Percentiles rank a stretch among this genome's conserved stretches.
phyloP scores from a whole-genome alignment of 1,140 invertebrate species.

The Leptinotarsa defecta region DNA sequence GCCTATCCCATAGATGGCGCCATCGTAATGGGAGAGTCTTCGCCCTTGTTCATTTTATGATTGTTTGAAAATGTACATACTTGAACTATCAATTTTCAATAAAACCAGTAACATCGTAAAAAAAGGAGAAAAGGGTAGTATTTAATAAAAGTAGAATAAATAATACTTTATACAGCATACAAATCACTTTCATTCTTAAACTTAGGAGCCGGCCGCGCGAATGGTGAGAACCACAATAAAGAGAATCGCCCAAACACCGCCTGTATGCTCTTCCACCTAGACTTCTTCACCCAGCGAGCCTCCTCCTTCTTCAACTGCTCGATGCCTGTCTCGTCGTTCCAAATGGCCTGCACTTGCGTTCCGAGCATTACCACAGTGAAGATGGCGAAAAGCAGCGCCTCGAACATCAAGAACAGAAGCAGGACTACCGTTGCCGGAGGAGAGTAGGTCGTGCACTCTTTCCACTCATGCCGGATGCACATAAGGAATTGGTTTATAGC shows the following conservation, averaged over 20 bases:
- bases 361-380: slow-evolving; percentile 98
- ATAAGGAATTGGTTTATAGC: slow-evolving; percentile 92
- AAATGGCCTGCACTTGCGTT: slow-evolving; percentile 92
- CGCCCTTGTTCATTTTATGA: too few species aligned
- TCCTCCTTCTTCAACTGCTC: slow-evolving; percentile 94
- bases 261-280: slow-evolving; percentile 91
- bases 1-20: too few species aligned
- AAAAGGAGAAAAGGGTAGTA: not conserved
- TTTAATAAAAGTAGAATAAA: slow-evolving; percentile 28
- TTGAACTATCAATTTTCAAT: too few species aligned
- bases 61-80: too few species aligned
- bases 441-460: slow-evolving; percentile 88
- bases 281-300: slow-evolving; percentile 87
- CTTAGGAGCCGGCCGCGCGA: slow-evolving; percentile 79
- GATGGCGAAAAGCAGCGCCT: slow-evolving; percentile 95
- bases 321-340: slow-evolving; percentile 98
- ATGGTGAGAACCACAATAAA: slow-evolving; percentile 92
- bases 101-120: too few species aligned
- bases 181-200: slow-evolving; percentile 75
- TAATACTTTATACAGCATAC: slow-evolving; percentile 68
- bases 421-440: slow-evolving; percentile 95
- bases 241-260: slow-evolving; percentile 94
- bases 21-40: too few species aligned
- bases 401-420: slow-evolving; percentile 94
- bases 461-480: slow-evolving; percentile 94